phyloP scores from a whole-genome alignment of 2,888 invertebrate species.

The Agrochola circellaris region DNA sequence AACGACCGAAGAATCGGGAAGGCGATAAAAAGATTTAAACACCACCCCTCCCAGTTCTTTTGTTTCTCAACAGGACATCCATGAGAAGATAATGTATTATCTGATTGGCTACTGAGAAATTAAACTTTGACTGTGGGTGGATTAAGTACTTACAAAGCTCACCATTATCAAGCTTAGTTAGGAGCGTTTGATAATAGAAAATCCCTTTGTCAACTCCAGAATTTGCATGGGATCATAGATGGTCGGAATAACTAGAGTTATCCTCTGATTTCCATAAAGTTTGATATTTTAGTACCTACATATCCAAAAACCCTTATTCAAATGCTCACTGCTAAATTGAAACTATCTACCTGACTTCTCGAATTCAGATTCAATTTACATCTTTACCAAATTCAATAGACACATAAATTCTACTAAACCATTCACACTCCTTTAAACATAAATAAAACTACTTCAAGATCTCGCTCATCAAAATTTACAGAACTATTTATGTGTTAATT shows the following conservation, averaged over 20 bases:
- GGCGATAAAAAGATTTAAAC: slow-evolving; percentile 23
- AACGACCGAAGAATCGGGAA: slow-evolving; percentile 23
- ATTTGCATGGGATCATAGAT: slow-evolving; percentile 43
- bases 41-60: neutral
- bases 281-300: slow-evolving; percentile 43
- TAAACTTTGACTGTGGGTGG: slow-evolving; percentile 1
- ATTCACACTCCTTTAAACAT: slow-evolving; percentile 64
- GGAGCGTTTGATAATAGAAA: slow-evolving; percentile 15
- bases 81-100: slow-evolving; percentile 8
- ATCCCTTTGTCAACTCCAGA: slow-evolving; percentile 21
- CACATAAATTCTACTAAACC: slow-evolving; percentile 52
- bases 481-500: slow-evolving; percentile 21
- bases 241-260: slow-evolving; percentile 27
- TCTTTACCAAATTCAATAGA: slow-evolving; percentile 47
- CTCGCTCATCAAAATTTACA: slow-evolving; percentile 55
- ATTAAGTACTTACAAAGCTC: slow-evolving; percentile 3
- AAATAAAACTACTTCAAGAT: slow-evolving; percentile 68
- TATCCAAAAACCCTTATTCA: slow-evolving; percentile 55
- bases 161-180: slow-evolving; percentile 17
- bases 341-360: slow-evolving; percentile 37
- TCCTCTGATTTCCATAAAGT: slow-evolving; percentile 48
- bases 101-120: slow-evolving; percentile 28
- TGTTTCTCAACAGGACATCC: neutral
- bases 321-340: slow-evolving; percentile 52
- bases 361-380: slow-evolving; percentile 57